These are phyloP conservation scores for Vulpes vulpes DNA, from an alignment of 2,113 vertebrate species.

Conservation along the genomic window DNA sequence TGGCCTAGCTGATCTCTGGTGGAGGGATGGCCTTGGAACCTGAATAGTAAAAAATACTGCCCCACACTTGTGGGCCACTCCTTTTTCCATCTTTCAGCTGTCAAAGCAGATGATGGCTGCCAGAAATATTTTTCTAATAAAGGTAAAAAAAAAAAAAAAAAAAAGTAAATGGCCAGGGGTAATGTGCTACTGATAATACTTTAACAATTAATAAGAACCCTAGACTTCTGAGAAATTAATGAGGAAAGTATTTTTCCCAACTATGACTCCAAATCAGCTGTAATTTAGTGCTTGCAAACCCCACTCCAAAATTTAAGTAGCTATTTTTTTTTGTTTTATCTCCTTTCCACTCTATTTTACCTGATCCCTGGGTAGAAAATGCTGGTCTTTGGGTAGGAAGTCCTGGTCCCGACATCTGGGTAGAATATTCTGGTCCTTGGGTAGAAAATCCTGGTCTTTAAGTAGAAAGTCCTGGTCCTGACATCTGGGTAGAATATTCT, in stretches of 20 bases:
- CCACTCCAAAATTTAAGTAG: constrained; percentile 17
- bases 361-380: constrained; percentile 53
- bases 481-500: not conserved
- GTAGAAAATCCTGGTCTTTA: not conserved
- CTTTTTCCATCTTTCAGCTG: constrained; percentile 49
- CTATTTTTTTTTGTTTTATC: not conserved
- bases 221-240: constrained; percentile 31
- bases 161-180: not conserved
- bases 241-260: constrained; percentile 50
- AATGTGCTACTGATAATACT: constrained; percentile 40
- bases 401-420: not conserved
- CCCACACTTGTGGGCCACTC: not conserved
- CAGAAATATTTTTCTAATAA: constrained; percentile 67
- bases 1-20: not conserved
- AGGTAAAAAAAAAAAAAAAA: not conserved
- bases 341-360: constrained; percentile 68
- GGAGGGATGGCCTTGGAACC: not conserved
- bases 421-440: not conserved
- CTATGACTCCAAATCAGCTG: constrained; percentile 8
- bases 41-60: not conserved
- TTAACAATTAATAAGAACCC: constrained; percentile 43
- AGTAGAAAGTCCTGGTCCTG: not conserved
- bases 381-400: not conserved
- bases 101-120: constrained; percentile 24
- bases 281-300: not conserved